Evolutionary conservation across 2,888 invertebrate species (phyloP).

Genomic region (Stegana nigrithorax): DNA sequence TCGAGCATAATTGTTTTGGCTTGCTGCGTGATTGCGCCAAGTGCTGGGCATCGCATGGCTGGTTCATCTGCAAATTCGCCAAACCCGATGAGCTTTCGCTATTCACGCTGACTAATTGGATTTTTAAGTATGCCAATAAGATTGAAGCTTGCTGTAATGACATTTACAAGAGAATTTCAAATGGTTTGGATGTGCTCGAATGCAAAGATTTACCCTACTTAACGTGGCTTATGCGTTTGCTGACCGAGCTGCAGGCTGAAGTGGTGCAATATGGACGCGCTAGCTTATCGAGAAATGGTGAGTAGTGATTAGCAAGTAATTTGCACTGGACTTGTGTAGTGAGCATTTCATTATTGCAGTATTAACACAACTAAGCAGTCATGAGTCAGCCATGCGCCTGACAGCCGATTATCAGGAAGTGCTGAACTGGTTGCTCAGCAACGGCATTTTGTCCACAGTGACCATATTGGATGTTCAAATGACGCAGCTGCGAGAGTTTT

Average conservation of each 20-base stretch:
- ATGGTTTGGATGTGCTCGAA: conserved; percentile 79
- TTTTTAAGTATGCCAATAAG: conserved; percentile 78
- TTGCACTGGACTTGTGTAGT: too few relatives aligned
- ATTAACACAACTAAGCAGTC: conserved; percentile 54
- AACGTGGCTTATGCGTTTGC: conserved; percentile 76
- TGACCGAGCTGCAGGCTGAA: conserved; percentile 75
- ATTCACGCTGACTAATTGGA: conserved; percentile 81
- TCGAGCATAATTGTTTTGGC: conserved; percentile 81
- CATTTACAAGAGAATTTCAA: conserved; percentile 70
- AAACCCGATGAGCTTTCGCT: conserved; percentile 55
- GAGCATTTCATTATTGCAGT: conserved; percentile 32
- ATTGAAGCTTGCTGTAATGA: conserved; percentile 79
- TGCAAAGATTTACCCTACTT: conserved; percentile 77
- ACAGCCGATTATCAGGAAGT: conserved; percentile 83
- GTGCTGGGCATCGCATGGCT: conserved; percentile 87
- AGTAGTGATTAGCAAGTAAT: too few relatives aligned
- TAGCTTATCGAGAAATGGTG: conserved; percentile 71
- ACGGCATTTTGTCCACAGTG: conserved; percentile 79
- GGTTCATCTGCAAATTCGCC: conserved; percentile 70
- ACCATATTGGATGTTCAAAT: too few relatives aligned
- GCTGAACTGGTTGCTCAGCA: conserved; percentile 84
- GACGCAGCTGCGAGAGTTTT: conserved; percentile 52
- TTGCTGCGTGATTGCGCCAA: conserved; percentile 81
- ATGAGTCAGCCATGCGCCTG: conserved; percentile 74
- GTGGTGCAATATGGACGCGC: conserved; percentile 73